Percentiles rank a stretch among this genome's conserved stretches.
phyloP scores from a whole-genome alignment of 2,113 vertebrate species.

The Parus major region DNA sequence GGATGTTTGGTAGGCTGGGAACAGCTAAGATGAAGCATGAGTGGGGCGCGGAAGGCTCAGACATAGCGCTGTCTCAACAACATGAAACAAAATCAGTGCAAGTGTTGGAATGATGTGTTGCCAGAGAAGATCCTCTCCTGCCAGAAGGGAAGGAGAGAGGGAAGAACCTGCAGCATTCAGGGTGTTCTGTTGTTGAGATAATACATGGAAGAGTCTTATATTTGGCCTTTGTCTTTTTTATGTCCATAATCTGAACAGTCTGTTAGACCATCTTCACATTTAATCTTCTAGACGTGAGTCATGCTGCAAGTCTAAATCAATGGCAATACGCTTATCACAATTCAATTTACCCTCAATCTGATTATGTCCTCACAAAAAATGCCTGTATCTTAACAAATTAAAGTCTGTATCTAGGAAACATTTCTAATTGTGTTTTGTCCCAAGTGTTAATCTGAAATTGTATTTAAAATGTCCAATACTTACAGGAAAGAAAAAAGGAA shows the following conservation, averaged over 20 bases:
- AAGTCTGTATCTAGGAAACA: slow-evolving; percentile 19
- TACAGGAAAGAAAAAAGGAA: slow-evolving; percentile 43
- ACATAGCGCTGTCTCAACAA: not conserved
- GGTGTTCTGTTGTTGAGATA: not conserved
- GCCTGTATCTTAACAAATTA: slow-evolving; percentile 11
- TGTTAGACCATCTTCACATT: slow-evolving; percentile 25
- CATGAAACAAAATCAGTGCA: not conserved
- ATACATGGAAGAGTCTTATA: not conserved
- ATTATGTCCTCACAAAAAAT: slow-evolving; percentile 21
- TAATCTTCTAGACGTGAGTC: not conserved
- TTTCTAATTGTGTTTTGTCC: not conserved
- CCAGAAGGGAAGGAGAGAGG: not conserved
- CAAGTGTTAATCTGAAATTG: not conserved
- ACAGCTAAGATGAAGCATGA: not conserved
- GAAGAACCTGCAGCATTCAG: not conserved
- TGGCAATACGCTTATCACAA: slow-evolving; percentile 42
- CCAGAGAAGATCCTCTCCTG: not conserved
- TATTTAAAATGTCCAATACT: not conserved
- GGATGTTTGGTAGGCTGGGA: not conserved
- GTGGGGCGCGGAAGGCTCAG: rapidly evolving
- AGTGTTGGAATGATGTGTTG: not conserved
- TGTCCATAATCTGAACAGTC: not conserved
- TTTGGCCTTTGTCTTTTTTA: slow-evolving; percentile 20
- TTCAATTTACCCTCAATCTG: slow-evolving; percentile 49
- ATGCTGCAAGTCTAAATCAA: slow-evolving; percentile 18